These are phyloP conservation scores for Ischnus inquisitorius DNA, from an alignment of 2,888 invertebrate genomes.

Conservation along the genomic window DNA sequence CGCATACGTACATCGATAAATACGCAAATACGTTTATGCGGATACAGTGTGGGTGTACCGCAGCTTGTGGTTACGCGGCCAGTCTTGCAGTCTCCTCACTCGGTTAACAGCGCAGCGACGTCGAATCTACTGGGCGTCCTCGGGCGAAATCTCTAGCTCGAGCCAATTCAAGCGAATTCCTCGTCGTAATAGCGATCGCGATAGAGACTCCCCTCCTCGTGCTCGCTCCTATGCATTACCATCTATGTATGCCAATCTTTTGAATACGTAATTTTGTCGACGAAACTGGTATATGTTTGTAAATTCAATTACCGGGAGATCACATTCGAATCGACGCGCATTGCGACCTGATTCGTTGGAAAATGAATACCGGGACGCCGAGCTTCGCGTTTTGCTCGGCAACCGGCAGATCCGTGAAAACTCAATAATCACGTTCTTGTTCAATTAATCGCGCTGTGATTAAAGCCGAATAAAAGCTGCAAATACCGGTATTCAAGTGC, in stretches of 20 bases:
- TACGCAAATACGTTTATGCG: conserved; percentile 22
- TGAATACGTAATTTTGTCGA: conserved; percentile 37
- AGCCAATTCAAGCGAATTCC: conserved; percentile 60
- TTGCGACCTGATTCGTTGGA: background rate
- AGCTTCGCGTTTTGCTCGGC: background rate
- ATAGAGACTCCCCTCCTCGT: conserved; percentile 36
- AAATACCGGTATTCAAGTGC: background rate
- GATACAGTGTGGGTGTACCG: conserved; percentile 47
- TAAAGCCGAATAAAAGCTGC: background rate
- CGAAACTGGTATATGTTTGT: background rate
- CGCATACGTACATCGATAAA: background rate
- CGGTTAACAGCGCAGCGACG: conserved; percentile 45
- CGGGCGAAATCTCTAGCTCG: conserved; percentile 56
- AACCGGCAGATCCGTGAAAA: background rate
- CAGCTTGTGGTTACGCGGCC: conserved; percentile 56
- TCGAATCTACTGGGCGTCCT: conserved; percentile 64
- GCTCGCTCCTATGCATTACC: conserved; percentile 25
- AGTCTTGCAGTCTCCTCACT: conserved; percentile 51
- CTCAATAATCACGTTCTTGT: too few relatives aligned
- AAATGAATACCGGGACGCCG: background rate
- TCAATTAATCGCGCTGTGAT: too few relatives aligned
- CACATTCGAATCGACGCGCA: background rate
- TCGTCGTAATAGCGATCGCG: conserved; percentile 48
- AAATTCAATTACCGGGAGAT: background rate
- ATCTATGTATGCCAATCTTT: background rate